Base-by-base conservation (phyloP, 2,113 vertebrate genomes). In the Cromileptes altivelis region DNA sequence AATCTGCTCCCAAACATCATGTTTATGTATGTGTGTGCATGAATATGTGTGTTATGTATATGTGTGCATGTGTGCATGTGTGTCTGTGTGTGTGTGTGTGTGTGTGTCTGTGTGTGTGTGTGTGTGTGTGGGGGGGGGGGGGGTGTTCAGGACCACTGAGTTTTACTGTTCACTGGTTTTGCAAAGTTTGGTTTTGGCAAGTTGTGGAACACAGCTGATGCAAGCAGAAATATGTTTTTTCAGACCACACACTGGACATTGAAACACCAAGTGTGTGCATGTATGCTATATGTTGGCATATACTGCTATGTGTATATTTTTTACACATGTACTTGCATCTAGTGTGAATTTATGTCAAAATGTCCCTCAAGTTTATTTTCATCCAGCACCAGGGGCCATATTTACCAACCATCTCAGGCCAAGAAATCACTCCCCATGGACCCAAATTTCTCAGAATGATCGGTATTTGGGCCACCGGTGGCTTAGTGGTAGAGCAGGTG, bases 371-470 rank as follows among this genome's bases (percentile, higher is more conserved):
- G 18, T 73, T 62, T 33, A 57, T 40, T 78, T 77, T 63, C 55
- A 45, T 45, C 52, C 65, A 70, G 67, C 25, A 33, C 40, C 69
- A 53, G 50, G 3, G 52, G 62, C 42, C 42, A 30, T 70, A 19
- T 82, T 86, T 70, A 74, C 13, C 17, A n/a, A 74, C 25, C 37
- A 37, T 73, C 21, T 58, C 57, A 57, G 33, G 64, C 30, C 37
- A 63, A 40, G 10, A 13, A 75, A 55, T 50, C 18, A 33, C 23
- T 9, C 53, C 27, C 17, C 37, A 33, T 3, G 30, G 25, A 27
- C 30, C 23, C 57, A 62, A 17, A 33, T n/a, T 21, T 49, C 25
- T 57, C 17, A 10, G 30, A 27, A 13, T 55, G 10, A 69, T 58
- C 17, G 0, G 33, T 42, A 42, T 42, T 42, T 9, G 8, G 40